phyloP scores from a whole-genome alignment of 2,113 vertebrate species.

The Callipepla squamata region DNA sequence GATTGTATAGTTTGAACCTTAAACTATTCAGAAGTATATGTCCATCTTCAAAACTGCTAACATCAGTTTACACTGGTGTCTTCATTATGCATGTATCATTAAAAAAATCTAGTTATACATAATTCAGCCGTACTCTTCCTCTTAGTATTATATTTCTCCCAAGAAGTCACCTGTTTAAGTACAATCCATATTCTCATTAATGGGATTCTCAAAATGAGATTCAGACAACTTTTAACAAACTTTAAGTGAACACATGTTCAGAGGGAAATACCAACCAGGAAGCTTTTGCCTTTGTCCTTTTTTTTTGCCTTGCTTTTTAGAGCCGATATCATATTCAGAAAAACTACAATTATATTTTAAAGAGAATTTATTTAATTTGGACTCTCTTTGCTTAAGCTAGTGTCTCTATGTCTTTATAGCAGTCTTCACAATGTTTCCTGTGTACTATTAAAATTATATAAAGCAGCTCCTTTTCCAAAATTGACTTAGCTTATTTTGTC shows the following conservation, averaged over 20 bases:
- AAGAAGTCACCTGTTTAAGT: not conserved
- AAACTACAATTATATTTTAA: not conserved
- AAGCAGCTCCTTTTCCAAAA: not conserved
- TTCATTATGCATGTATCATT: not conserved
- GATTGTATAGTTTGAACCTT: not conserved
- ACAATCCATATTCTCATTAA: not conserved
- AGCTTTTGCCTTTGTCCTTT: not conserved
- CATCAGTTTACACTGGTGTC: not conserved
- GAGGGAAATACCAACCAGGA: not conserved
- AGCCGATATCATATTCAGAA: not conserved
- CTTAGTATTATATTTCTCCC: not conserved
- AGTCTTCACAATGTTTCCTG: not conserved
- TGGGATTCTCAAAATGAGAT: not conserved
- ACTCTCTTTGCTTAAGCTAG: not conserved
- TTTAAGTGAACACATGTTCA: slow-evolving; percentile 8
- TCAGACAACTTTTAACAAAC: not conserved
- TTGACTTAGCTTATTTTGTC: not conserved
- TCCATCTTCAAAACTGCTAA: not conserved
- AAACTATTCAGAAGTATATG: not conserved
- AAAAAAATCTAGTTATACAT: not conserved
- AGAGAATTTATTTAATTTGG: not conserved
- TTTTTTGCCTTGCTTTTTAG: not conserved
- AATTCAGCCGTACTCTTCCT: not conserved
- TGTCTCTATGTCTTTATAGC: not conserved
- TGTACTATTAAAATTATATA: not conserved